A percentile compares a stretch with the other conserved stretches of the same genome.
These are phyloP conservation scores for Zaprionus ornatus DNA, from an alignment of 1,140 invertebrate genomes.

Conservation along the genomic window DNA sequence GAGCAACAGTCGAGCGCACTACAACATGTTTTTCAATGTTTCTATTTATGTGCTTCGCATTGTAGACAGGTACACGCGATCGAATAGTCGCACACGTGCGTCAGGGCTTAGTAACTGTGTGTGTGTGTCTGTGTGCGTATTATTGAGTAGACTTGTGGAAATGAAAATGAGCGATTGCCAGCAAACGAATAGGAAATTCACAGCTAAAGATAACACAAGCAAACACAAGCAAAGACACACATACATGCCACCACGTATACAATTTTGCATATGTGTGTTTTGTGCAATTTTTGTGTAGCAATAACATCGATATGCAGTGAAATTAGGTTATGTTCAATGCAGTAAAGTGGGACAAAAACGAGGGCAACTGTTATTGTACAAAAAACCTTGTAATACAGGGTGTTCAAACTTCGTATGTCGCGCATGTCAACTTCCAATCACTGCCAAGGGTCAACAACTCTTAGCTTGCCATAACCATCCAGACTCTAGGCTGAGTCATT, in stretches of 20 bases:
- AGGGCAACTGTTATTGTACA: constrained; percentile 18
- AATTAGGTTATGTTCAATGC: constrained; percentile 61
- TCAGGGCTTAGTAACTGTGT: neutral
- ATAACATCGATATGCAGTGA: neutral
- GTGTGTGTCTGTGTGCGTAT: neutral
- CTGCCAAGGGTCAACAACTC: constrained; percentile 74
- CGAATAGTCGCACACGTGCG: constrained; percentile 27
- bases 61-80: constrained; percentile 18
- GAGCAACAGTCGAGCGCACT: too few relatives aligned
- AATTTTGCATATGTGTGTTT: neutral
- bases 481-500: constrained; percentile 34
- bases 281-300: constrained; percentile 2
- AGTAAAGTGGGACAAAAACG: constrained; percentile 55
- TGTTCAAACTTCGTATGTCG: constrained; percentile 20
- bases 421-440: constrained; percentile 57
- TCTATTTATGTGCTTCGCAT: neutral
- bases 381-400: neutral
- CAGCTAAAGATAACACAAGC: constrained; percentile 9
- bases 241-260: neutral
- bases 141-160: neutral
- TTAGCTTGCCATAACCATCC: constrained; percentile 22
- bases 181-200: constrained; percentile 15
- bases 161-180: constrained; percentile 4
- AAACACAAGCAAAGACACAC: constrained; percentile 14
- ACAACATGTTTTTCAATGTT: neutral